Base-by-base conservation (phyloP, 2,888 invertebrate species). In the Ennomos erosarius region DNA sequence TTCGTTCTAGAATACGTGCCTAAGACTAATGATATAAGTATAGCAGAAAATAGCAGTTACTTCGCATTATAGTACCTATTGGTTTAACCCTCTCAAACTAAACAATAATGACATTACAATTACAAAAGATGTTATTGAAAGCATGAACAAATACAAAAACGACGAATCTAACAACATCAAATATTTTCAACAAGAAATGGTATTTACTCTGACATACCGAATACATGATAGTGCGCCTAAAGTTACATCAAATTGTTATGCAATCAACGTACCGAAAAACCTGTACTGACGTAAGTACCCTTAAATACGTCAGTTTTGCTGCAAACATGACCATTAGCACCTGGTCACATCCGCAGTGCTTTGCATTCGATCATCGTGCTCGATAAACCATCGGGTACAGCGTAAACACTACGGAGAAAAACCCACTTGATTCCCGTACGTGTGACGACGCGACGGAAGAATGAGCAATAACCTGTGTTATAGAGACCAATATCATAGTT, bases 381-480 rank as follows among this genome's bases (percentile, higher is more conserved):
- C 48, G 63, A 62, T 64, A 67, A 60, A 59, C 57, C 45, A 43
- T 52, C 55, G 65, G 55, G 39, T 39, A 36, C 54, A 50, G 65
- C 53, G 75, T 78, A 79, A 78, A 77, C 72, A 77, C 51, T 75
- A 73, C 71, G 55, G 62, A 78, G 82, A 81, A 84, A 83, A 82
- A 78, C 82, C 84, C 84, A 84, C 76, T 64, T 67, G 70, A 68
- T 77, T 75, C 80, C 76, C 52, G 69, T 55, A 64, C 65, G 69
- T 70, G 67, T 52, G 50, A 59, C 54, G 38, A 42, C 45, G 50
- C 44, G 37, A 47, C 46, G 9, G 51, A 43, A 13, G 42, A 44
- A 57, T 51, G 54, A 60, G 53, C 53, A 55, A 59, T 55, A 47
- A 39, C 47, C 9, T 34, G 26, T 26, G 26, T 11, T 38, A 33